phyloP scores from a whole-genome alignment of 1,140 invertebrate genomes.

The Armadillidium nasatum region DNA sequence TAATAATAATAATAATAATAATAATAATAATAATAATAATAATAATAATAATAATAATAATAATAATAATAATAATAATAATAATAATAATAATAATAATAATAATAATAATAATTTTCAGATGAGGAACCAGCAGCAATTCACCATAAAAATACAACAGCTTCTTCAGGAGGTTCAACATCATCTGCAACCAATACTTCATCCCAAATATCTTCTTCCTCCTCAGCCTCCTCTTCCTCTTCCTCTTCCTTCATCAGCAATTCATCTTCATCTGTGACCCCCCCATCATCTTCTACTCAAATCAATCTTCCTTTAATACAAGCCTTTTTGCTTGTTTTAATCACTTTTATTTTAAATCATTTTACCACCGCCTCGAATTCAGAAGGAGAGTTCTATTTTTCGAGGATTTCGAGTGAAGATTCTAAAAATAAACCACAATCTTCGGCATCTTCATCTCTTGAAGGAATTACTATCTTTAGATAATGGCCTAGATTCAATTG shows the following conservation, averaged over 20 bases:
- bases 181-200: background rate
- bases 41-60: constrained; percentile 12
- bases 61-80: constrained; percentile 13
- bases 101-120: constrained; percentile 20
- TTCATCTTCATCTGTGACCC: background rate
- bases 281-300: background rate
- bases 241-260: background rate
- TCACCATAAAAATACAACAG: constrained; percentile 41
- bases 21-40: background rate
- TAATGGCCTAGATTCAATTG: background rate
- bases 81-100: constrained; percentile 11
- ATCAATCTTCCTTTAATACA: background rate
- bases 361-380: background rate
- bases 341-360: background rate
- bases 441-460: background rate
- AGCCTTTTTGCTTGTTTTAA: background rate
- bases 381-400: background rate
- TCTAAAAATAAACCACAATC: background rate
- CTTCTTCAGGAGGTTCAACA: constrained; percentile 17
- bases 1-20: background rate
- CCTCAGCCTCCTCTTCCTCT: background rate
- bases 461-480: background rate
- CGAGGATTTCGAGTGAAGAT: background rate
- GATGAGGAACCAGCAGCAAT: constrained; percentile 40
- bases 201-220: background rate